Conservation (phyloP, 2,888 invertebrate genomes). For the Cylindroiulus punctatus region DNA sequence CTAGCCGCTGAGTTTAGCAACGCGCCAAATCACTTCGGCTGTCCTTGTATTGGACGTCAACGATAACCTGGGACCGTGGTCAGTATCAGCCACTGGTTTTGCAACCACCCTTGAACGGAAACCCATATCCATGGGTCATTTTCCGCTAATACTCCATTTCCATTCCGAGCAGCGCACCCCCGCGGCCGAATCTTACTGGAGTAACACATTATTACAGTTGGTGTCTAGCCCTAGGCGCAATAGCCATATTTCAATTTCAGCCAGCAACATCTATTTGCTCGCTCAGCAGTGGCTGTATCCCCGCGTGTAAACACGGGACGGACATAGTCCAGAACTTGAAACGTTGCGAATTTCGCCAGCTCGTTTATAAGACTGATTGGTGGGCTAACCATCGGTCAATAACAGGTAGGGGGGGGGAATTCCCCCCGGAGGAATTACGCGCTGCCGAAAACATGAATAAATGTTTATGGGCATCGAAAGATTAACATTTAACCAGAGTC, state of each 20-base stretch:
- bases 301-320: background rate
- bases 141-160: background rate
- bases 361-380: background rate
- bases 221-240: background rate
- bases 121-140: too few species aligned
- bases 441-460: background rate
- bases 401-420: background rate
- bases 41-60: too few species aligned
- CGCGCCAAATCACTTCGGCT: too few species aligned
- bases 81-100: too few species aligned
- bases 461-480: background rate
- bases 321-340: background rate
- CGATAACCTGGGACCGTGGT: too few species aligned
- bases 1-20: too few species aligned
- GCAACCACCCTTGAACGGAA: too few species aligned
- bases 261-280: background rate
- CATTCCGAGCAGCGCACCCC: background rate
- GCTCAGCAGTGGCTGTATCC: background rate
- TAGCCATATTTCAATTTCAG: background rate
- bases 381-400: background rate
- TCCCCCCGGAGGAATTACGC: background rate
- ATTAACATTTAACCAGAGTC: background rate
- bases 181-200: background rate
- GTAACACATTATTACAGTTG: background rate
- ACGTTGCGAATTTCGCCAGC: background rate